Base-by-base conservation (phyloP, 2,888 invertebrate genomes). In the Nomada fabriciana region DNA sequence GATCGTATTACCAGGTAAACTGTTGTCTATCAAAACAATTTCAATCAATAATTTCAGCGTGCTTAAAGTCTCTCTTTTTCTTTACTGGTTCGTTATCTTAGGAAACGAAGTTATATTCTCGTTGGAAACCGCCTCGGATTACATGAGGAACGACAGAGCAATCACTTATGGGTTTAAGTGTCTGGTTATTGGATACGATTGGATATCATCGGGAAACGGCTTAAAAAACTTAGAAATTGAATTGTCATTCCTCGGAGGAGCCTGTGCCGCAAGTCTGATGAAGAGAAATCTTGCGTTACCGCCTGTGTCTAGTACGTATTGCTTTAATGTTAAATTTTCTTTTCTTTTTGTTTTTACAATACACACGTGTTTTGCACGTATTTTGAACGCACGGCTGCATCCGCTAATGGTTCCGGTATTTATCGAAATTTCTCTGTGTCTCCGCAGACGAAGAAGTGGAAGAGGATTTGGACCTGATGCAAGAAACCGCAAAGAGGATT, bases 41-140 rank as follows among this genome's bases (percentile, higher is more conserved):
- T 20, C 3, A 53, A 53, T n/a, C 20, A 43, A 36, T 11, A 25
- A 29, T 25, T 15, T 23, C 9, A 67, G 0, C 15, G 2, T 23
- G 53, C 43, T 47, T 13, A 20, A 47, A 36, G 36, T 47, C 13
- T 47, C 13, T 47, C 15, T n/a, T 25, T 23, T 59, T 18, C n/a
- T 43, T n/a, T 29, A 59, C 15, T 20, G 11, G 10, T 68, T 53
- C 25, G 11, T 86, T 69, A 25, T 72, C 86, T 76, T 78, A 93
- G 99, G 98, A 23, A 98, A 98, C 93, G 98, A 98, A 94, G 97
- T 99, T 0, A 96, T 98, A 90, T 98, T 99, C 94, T 98, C 98
- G 0, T 93, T 99, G 91, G 99, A 99, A 94, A 99, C 99, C 0
- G 98, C 99, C 0, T 98, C 99, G 0, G 97, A 99, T 93, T 99